These are phyloP conservation scores for Villa cingulata DNA, from an alignment of 2,888 invertebrate genomes.

Conservation along the genomic window DNA sequence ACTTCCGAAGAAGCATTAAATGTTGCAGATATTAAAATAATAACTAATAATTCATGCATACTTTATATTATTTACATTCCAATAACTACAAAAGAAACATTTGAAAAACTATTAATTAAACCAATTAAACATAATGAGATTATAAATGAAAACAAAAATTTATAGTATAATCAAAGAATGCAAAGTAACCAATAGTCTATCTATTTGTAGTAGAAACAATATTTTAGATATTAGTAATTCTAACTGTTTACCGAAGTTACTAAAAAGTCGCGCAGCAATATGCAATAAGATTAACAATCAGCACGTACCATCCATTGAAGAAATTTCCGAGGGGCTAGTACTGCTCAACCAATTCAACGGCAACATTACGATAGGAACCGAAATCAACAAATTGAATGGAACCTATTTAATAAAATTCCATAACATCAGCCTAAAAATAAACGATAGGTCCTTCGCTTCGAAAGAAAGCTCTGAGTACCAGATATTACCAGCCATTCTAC, in stretches of 20 bases:
- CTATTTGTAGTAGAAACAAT: slow-evolving; percentile 9
- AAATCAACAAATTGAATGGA: slow-evolving; percentile 2
- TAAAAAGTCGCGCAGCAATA: slow-evolving; percentile 10
- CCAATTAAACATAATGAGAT: slow-evolving; percentile 8
- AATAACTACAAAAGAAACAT: slow-evolving; percentile 10
- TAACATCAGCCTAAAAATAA: slow-evolving; percentile 9
- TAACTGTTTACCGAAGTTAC: slow-evolving; percentile 12
- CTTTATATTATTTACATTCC: slow-evolving; percentile 15
- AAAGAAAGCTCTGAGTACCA: slow-evolving; percentile 6
- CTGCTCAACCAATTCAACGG: slow-evolving; percentile 11
- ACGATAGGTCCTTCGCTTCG: slow-evolving; percentile 6
- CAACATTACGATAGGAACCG: background rate
- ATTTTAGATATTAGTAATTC: slow-evolving; percentile 10
- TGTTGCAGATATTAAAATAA: slow-evolving; percentile 15
- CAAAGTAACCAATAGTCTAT: slow-evolving; percentile 9
- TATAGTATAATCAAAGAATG: slow-evolving; percentile 10
- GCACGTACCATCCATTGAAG: slow-evolving; percentile 10
- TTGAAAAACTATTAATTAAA: slow-evolving; percentile 11
- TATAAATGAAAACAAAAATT: slow-evolving; percentile 7
- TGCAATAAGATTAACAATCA: slow-evolving; percentile 3
- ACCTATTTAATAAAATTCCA: slow-evolving; percentile 4
- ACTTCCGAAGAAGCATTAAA: slow-evolving; percentile 15
- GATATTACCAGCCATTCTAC: slow-evolving; percentile 11
- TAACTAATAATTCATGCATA: slow-evolving; percentile 10
- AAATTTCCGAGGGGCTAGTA: slow-evolving; percentile 10